These are phyloP conservation scores for Meganola albula DNA, from an alignment of 2,888 invertebrate species.

Conservation along the genomic window DNA sequence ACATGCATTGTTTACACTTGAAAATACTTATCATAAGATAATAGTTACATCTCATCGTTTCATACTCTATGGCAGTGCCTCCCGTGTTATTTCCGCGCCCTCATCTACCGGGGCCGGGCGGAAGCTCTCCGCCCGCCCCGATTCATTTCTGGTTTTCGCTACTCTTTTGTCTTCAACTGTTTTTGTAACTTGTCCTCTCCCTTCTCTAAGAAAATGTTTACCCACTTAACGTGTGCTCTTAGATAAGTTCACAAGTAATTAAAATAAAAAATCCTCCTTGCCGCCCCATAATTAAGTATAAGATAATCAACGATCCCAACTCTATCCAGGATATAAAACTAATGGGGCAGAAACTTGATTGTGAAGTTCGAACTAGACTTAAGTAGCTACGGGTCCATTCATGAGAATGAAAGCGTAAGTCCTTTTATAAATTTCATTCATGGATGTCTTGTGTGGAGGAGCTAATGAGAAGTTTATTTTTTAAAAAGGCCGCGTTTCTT, in stretches of 20 bases:
- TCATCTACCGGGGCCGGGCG: conserved; percentile 48
- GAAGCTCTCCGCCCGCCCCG: conserved; percentile 58
- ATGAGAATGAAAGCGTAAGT: conserved; percentile 3
- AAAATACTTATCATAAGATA: too few species aligned
- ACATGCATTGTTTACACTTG: too few species aligned
- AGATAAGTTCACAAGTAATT: conserved; percentile 27
- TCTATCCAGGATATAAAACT: conserved; percentile 12
- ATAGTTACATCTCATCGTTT: too few species aligned
- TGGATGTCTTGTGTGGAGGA: background rate
- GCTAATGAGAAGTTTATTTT: background rate
- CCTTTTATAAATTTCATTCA: conserved; percentile 1
- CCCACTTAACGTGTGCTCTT: conserved; percentile 29
- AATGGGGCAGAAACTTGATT: conserved; percentile 19
- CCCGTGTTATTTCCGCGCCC: conserved; percentile 52
- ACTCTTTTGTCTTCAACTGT: conserved; percentile 73
- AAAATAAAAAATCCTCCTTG: conserved; percentile 15
- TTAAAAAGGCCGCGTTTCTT: too few species aligned
- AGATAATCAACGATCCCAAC: conserved; percentile 18
- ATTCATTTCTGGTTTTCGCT: conserved; percentile 74
- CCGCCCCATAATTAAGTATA: conserved; percentile 17
- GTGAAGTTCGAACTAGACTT: conserved; percentile 8
- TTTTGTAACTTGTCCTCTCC: conserved; percentile 62
- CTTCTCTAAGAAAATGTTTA: conserved; percentile 41
- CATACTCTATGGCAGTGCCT: conserved; percentile 39
- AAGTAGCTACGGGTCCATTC: conserved; percentile 10